phyloP scores from a whole-genome alignment of 2,797 vertebrate genomes.

The Alfaro cultratus region DNA sequence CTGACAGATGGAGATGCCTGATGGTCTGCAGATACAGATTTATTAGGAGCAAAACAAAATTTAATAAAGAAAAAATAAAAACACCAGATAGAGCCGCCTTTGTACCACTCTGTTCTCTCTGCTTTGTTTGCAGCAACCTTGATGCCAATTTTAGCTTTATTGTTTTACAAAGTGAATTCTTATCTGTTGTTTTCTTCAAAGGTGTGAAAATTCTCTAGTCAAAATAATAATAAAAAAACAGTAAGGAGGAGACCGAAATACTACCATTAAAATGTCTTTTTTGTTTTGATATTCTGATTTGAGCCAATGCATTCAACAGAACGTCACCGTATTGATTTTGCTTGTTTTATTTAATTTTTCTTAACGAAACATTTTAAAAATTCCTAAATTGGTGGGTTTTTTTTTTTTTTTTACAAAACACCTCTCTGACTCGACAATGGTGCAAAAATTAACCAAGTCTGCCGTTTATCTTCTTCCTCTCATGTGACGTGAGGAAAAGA shows the following conservation, averaged over 20 bases:
- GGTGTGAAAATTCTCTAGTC: not conserved
- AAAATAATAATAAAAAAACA: not conserved
- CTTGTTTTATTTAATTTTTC: not conserved
- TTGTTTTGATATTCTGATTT: constrained; percentile 29
- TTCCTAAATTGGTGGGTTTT: too few species aligned
- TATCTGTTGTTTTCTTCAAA: not conserved
- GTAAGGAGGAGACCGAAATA: constrained; percentile 19
- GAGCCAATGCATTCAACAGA: constrained; percentile 29
- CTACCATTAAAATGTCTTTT: not conserved
- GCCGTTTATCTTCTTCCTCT: not conserved
- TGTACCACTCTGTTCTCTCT: constrained; percentile 2
- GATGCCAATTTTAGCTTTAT: not conserved
- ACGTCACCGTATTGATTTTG: constrained; percentile 3
- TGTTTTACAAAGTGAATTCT: not conserved
- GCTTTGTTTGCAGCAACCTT: not conserved
- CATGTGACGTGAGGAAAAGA: not conserved
- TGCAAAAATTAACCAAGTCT: constrained; percentile 8
- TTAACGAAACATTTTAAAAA: not conserved
- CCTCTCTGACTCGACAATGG: constrained; percentile 8
- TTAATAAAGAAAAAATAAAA: not conserved
- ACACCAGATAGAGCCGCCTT: not conserved
- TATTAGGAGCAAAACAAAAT: constrained; percentile 14
- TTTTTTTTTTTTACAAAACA: constrained; percentile 20
- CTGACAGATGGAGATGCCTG: constrained; percentile 45
- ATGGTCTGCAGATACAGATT: constrained; percentile 25